Evolutionary conservation across 1,140 invertebrate genomes (phyloP).

Genomic region (Trialeurodes vaporariorum): DNA sequence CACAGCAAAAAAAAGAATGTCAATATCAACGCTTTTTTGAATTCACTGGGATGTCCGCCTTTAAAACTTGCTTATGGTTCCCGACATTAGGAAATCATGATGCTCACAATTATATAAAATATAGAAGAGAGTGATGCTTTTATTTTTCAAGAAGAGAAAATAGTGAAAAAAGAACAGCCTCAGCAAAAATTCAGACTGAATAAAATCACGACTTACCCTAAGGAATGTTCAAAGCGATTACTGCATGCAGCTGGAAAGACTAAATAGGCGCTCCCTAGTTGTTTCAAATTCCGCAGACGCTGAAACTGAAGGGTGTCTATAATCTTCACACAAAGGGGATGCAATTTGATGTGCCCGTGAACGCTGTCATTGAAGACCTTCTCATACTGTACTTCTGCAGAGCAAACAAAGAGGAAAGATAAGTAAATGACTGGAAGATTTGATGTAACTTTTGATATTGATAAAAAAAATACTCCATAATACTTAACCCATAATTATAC

Average conservation of each 20-base stretch:
- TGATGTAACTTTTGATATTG: too few relatives aligned
- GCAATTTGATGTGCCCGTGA: slow-evolving; percentile 39
- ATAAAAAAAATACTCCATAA: too few relatives aligned
- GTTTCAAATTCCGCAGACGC: slow-evolving; percentile 43
- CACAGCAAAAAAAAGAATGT: too few relatives aligned
- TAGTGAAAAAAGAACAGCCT: neutral
- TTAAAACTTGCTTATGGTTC: neutral
- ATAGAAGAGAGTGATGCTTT: neutral
- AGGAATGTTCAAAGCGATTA: slow-evolving; percentile 47
- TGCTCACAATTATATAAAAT: neutral
- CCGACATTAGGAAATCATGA: neutral
- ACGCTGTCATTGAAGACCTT: slow-evolving; percentile 42
- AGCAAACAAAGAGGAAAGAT: neutral
- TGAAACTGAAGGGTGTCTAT: slow-evolving; percentile 53
- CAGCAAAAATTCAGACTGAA: neutral
- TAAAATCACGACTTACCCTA: slow-evolving; percentile 39
- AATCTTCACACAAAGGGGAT: slow-evolving; percentile 38
- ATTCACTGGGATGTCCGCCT: too few relatives aligned
- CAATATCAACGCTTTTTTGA: too few relatives aligned
- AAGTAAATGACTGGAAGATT: too few relatives aligned
- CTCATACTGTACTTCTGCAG: neutral
- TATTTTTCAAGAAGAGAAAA: neutral
- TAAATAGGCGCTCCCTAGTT: slow-evolving; percentile 40
- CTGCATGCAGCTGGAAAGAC: slow-evolving; percentile 46
- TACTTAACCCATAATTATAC: too few relatives aligned